Evolutionary conservation across 2,888 invertebrate genomes (phyloP), one percentile per base, ranked within the genome.

Genomic region (Coenonympha glycerion): DNA sequence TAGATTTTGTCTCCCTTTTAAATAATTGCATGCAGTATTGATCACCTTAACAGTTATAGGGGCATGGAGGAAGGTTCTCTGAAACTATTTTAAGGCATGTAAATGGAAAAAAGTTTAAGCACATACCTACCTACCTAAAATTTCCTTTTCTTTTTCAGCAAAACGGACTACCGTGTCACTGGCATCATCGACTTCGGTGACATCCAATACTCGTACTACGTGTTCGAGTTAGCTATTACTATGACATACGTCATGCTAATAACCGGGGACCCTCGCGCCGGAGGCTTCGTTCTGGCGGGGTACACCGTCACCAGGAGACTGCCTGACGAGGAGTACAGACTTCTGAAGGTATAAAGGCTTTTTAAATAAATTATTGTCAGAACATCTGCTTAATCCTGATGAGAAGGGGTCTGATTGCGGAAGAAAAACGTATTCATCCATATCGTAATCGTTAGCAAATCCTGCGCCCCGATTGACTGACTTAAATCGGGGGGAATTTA

Each of bases 101-200:
- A 6, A 6, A 21, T 21, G 21, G 21, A 21, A 4, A 1, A 8
- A 26, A 26, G n/a, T 1, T n/a, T 8, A n/a, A 9, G n/a, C 26
- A 8, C 8, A 26, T 26, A n/a, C 3, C 26, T 11, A 8, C 8
- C 26, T 26, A n/a, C 3, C 26, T 11, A 3, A 3, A 13, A 13
- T 13, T 16, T 16, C 6, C 8, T 33, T 33, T 36, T 2, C 13
- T 13, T 16, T 45, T 58, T 44, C 61, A 82, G 80, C 30, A 69
- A 83, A 30, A 73, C 79, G 0, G 88, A 89, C 21, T 90, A 90
- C 78, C 80, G 84, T 42, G 85, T 96, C 6, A 76, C 85, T 1
- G 94, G 92, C 0, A 82, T 97, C 42, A 89, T 98, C 9, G 97
- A 98, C 82, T 96, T 96, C 69, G 96, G 95, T 0, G 97, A 97